Evolutionary conservation across 2,888 invertebrate genomes (phyloP), one percentile per base, ranked within the genome.

Genomic region (Cynaeus angustus): DNA sequence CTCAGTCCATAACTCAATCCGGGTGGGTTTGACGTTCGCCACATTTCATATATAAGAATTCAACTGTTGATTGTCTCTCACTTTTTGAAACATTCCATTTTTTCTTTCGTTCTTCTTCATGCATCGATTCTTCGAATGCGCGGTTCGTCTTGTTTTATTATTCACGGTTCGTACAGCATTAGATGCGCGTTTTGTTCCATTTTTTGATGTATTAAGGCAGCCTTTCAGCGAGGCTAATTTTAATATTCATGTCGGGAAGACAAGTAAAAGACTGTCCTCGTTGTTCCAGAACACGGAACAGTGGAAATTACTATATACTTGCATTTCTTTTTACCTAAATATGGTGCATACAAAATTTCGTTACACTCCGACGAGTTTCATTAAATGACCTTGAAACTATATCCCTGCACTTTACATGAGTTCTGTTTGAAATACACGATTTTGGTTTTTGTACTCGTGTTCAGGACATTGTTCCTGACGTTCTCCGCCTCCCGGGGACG

Each of bases 31-130:
- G 68, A 64, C 62, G 48, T 10, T 10, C n/a, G 28, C 64, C 62
- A 56, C 64, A 64, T 68, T 68, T 64, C 68, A 55, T 53, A 58
- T 50, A 58, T 45, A 45, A 52, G 53, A 67, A 52, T 53, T 62
- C 68, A 61, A 46, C 53, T 43, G 66, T 66, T 66, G 66, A 66
- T 56, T 45, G 66, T 66, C 48, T 26, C 28, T 37, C 38, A n/a
- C 12, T 41, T 13, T 41, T 41, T 16, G 46, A 46, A 8, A 50
- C 48, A 26, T 28, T 14, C 59, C 28, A 21, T 41, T 13, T 16
- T 41, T 41, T 56, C 13, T 41, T 10, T 3, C 53, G 8, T 16
- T 41, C 38, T 10, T n/a, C 13, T 12, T 52, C 52, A 37, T 14
- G 38, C 41, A 21, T 56, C 41, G 21, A 41, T 56, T 56, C 56